Evolutionary conservation across 1,140 invertebrate species (phyloP), one percentile per base, ranked within the genome.

Genomic region (Macrosteles quadrilineatus): DNA sequence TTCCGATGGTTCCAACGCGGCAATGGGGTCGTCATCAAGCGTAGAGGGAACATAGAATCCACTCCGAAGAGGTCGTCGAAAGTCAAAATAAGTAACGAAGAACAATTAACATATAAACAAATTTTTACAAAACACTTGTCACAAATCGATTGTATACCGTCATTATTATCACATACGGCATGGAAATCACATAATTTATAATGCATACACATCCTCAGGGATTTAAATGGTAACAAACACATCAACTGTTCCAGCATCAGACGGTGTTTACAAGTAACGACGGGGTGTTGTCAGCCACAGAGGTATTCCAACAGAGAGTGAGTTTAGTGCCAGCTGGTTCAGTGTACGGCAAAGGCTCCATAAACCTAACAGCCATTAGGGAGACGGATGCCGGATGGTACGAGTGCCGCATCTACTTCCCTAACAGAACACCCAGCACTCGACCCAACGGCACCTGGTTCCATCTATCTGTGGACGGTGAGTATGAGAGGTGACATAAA

Each of bases 331-430:
- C 78, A 14, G 75, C 80, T 17, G 75, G 77, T 19, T 76, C 77
- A 0, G 83, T 83, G 1, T 87, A 85, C 59, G 92, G 92, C 66
- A 85, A 87, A 72, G 94, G 93, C 40, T 93, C 93, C 73, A 87
- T 96, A 75, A 96, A 96, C 81, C 82, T 97, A 63, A 95, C 92
- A n/a, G 88, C 90, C 57, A 93, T 97, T 73, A 85, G 91, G 69
- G 93, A 96, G 78, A 88, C 89, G 40, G 95, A 97, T 81, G 88
- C 91, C 74, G 95, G 95, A 64, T 94, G 93, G 88, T 98, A 95
- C 81, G 92, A 95, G 80, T 98, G 95, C 80, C 87, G 87, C 76
- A 88, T 97, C 14, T 87, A 90, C 73, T 96, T 96, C 79, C 91
- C 95, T 30, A 95, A 96, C 79, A 87, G 94, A 70, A 89, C 91